phyloP scores from a whole-genome alignment of 2,888 invertebrate species.

The Zaprionus obscuricornis region DNA sequence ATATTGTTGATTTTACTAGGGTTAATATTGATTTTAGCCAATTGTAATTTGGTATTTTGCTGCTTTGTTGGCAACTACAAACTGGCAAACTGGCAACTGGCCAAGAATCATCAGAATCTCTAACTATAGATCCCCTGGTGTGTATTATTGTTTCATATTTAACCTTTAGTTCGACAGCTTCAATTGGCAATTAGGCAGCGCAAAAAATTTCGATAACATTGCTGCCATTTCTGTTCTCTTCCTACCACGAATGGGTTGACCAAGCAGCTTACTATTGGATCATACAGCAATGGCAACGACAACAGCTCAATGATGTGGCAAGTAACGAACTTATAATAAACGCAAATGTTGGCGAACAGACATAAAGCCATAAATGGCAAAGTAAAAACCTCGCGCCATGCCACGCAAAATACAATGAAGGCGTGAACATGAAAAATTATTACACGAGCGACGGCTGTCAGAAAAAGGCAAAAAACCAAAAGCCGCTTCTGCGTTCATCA shows the following conservation, averaged over 20 bases:
- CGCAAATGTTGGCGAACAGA: slow-evolving; percentile 32
- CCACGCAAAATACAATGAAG: slow-evolving; percentile 26
- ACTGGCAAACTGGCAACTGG: slow-evolving; percentile 49
- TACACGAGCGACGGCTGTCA: slow-evolving; percentile 28
- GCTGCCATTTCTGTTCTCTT: too few species aligned
- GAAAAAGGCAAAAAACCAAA: slow-evolving; percentile 16
- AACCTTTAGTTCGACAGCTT: slow-evolving; percentile 20
- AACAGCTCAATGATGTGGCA: slow-evolving; percentile 21
- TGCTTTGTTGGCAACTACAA: too few species aligned
- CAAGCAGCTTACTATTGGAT: too few species aligned
- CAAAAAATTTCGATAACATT: too few species aligned
- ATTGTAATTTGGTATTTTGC: slow-evolving; percentile 28
- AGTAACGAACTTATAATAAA: slow-evolving; percentile 41
- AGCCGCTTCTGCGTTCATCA: slow-evolving; percentile 24
- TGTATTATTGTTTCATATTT: slow-evolving; percentile 25
- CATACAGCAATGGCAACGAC: neutral
- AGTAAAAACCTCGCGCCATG: slow-evolving; percentile 1
- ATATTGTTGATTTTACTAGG: slow-evolving; percentile 48
- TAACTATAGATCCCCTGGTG: neutral
- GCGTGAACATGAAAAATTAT: slow-evolving; percentile 56
- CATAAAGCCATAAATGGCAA: slow-evolving; percentile 35
- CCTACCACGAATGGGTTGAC: too few species aligned
- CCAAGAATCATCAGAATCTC: slow-evolving; percentile 3
- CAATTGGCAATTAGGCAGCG: slow-evolving; percentile 14
- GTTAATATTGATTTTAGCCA: slow-evolving; percentile 62